Conservation (phyloP, 2,113 vertebrate genomes). For the Sinocyclocheilus rhinocerous region DNA sequence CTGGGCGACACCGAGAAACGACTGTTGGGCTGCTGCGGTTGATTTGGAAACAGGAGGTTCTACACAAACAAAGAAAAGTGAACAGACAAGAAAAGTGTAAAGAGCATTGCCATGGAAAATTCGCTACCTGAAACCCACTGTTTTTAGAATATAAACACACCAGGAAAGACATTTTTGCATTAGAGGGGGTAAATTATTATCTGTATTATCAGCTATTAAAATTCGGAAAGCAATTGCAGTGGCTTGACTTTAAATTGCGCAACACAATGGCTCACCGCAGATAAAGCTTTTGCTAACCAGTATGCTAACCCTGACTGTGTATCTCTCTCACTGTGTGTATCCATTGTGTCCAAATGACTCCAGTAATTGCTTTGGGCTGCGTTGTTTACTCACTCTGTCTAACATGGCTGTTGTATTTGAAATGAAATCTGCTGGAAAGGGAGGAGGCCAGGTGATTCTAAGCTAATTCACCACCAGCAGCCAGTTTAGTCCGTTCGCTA, state of each 20-base stretch:
- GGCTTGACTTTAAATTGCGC: neutral
- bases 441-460: neutral
- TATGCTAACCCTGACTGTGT: slow-evolving; percentile 4
- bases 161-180: neutral
- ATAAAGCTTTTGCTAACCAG: slow-evolving; percentile 2
- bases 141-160: neutral
- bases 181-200: neutral
- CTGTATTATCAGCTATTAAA: neutral
- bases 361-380: slow-evolving; percentile 50
- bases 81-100: slow-evolving; percentile 34
- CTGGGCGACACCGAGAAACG: slow-evolving; percentile 91
- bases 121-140: neutral
- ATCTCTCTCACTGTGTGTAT: slow-evolving; percentile 53
- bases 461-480: slow-evolving; percentile 15
- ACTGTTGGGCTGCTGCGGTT: slow-evolving; percentile 93
- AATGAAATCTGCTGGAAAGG: slow-evolving; percentile 28
- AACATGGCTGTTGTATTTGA: neutral
- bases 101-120: neutral
- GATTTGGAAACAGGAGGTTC: slow-evolving; percentile 98
- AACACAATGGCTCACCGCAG: neutral
- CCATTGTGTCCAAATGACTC: slow-evolving; percentile 54
- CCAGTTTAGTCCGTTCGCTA: slow-evolving; percentile 43
- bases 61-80: slow-evolving; percentile 67
- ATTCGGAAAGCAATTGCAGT: neutral
- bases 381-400: slow-evolving; percentile 36